Percentiles rank a stretch among this genome's conserved stretches.
phyloP scores from a whole-genome alignment of 2,113 vertebrate genomes.

The Danionella cerebrum region DNA sequence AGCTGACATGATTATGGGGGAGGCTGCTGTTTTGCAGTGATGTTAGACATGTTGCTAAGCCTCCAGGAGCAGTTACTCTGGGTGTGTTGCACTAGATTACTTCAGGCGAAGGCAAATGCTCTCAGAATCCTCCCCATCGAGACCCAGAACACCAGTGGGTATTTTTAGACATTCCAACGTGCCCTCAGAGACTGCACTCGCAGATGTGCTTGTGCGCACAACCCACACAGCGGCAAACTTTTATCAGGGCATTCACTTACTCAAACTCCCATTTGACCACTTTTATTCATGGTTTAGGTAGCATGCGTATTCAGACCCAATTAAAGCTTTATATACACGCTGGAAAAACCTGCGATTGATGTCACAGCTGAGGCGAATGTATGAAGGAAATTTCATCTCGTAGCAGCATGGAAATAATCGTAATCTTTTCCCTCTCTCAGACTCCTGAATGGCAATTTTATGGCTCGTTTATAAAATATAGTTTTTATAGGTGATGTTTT shows the following conservation, averaged over 20 bases:
- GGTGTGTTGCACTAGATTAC: slow-evolving; percentile 2
- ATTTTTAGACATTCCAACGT: slow-evolving; percentile 28
- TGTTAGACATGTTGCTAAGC: background rate
- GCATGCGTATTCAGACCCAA: background rate
- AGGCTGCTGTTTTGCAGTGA: background rate
- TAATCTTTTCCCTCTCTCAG: background rate
- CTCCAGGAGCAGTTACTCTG: background rate
- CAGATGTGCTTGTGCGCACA: slow-evolving; percentile 1
- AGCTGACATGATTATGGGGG: background rate
- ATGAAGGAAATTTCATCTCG: background rate
- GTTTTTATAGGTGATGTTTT: background rate
- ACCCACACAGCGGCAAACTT: background rate
- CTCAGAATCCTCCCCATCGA: slow-evolving; percentile 1
- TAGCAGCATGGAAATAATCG: background rate
- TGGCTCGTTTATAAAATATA: background rate
- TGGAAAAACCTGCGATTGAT: background rate
- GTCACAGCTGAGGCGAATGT: background rate
- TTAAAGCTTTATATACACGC: background rate
- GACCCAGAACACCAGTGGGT: slow-evolving; percentile 21
- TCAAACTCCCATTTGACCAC: background rate
- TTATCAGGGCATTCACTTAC: background rate
- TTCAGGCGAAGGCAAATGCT: background rate
- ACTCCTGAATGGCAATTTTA: background rate
- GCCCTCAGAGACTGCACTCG: slow-evolving; percentile 13
- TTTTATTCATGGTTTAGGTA: background rate